phyloP scores from a whole-genome alignment of 2,888 invertebrate species.

The Rotaria macrura region DNA sequence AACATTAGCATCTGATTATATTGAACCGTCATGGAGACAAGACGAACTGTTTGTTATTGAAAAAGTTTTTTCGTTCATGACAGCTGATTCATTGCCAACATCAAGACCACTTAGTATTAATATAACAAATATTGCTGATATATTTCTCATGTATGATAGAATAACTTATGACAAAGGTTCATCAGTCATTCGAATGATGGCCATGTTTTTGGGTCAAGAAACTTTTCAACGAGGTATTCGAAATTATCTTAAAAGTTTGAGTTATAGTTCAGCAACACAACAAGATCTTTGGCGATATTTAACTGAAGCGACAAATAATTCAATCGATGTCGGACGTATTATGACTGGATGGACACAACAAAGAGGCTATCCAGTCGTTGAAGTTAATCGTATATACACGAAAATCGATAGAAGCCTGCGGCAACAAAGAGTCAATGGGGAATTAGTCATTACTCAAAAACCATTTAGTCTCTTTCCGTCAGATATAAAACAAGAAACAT shows the following conservation, averaged over 20 bases:
- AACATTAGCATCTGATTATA: constrained; percentile 70
- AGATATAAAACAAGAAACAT: neutral
- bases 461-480: neutral
- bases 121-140: constrained; percentile 66
- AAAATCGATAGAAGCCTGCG: neutral
- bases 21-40: constrained; percentile 24
- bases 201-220: constrained; percentile 78
- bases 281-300: neutral
- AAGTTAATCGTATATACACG: neutral
- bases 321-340: neutral
- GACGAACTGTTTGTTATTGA: neutral
- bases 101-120: constrained; percentile 28
- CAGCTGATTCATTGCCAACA: constrained; percentile 21
- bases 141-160: constrained; percentile 92
- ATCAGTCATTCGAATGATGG: constrained; percentile 83
- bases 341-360: constrained; percentile 32
- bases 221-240: constrained; percentile 40
- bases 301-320: neutral
- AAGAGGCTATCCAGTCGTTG: constrained; percentile 29
- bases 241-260: neutral
- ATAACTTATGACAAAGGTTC: constrained; percentile 94
- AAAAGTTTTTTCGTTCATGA: constrained; percentile 19
- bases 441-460: neutral
- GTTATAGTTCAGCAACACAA: neutral
- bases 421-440: too few relatives aligned